Evolutionary conservation across 2,797 vertebrate species (phyloP).

Genomic region (Halcyon smyrnensis): DNA sequence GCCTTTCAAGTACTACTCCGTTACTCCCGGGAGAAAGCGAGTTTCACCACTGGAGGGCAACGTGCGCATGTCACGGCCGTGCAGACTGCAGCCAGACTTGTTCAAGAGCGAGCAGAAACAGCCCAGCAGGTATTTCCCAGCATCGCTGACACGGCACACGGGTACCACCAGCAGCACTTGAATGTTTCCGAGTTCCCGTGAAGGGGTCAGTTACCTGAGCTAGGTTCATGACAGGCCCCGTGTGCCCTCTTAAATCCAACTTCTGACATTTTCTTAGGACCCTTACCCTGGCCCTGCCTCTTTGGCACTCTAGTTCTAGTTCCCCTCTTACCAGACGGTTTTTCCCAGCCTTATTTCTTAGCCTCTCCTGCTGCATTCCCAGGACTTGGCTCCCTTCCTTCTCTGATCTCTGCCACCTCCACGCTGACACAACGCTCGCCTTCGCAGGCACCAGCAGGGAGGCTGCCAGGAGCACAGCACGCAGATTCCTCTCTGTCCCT

Average conservation of each 20-base stretch:
- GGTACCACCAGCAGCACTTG: neutral
- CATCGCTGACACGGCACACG: fast-evolving
- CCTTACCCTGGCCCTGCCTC: neutral
- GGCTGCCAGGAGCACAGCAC: neutral
- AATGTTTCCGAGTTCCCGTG: neutral
- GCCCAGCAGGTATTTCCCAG: neutral
- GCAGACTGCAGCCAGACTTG: fast-evolving
- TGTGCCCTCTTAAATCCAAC: neutral
- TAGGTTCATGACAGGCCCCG: neutral
- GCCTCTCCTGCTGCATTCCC: fast-evolving
- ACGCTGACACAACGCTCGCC: fast-evolving
- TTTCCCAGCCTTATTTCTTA: neutral
- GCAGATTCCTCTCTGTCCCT: fast-evolving
- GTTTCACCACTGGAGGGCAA: constrained; percentile 32
- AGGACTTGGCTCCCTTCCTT: neutral
- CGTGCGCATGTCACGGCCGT: fast-evolving
- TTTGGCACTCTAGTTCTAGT: fast-evolving
- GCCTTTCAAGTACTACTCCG: fast-evolving
- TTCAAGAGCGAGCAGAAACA: fast-evolving
- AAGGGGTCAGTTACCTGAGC: neutral
- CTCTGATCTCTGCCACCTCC: fast-evolving
- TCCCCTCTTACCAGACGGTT: neutral
- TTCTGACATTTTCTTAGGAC: neutral
- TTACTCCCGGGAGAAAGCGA: neutral
- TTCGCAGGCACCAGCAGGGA: fast-evolving